Evolutionary conservation across 2,797 vertebrate species (phyloP), one percentile per base, ranked within the genome.

Genomic region (Lemur catta): DNA sequence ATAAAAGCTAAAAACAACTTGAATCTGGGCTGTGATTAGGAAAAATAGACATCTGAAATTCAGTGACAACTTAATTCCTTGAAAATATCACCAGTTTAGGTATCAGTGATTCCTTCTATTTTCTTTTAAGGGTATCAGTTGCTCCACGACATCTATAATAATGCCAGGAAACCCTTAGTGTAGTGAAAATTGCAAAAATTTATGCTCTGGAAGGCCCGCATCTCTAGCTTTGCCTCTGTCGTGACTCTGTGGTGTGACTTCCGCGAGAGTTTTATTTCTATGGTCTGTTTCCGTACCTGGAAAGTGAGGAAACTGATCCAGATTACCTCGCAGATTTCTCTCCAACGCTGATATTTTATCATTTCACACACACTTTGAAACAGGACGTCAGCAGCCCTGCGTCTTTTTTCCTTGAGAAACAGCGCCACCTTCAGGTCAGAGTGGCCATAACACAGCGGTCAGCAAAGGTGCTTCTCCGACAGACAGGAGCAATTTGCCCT

Each of bases 351-450:
- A 22, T 0, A 4, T 1, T 69, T 33, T 3, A 0, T 22, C 30
- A 30, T 6, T 48, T 43, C 63, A 57, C 22, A 6, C 1, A 1
- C 7, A 2, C 35, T 61, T 52, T 1, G 22, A 80, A 84, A 89
- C 1, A 6, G 10, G 14, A 30, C 0, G 6, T 1, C 12, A 0
- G n/a, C 35, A 1, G 9, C 2, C n/a, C 17, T 30, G 7, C 0
- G 2, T 0, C 10, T 11, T 30, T 92, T 94, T 98, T 97, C 82
- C 97, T 98, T 89, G 97, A 92, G 98, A 98, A 98, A 98, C 76
- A 98, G 98, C 97, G 97, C 97, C 98, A 97, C 98, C 98, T 98
- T 96, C 97, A 93, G 98, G 98, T 95, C 82, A 89, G 38, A 79
- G 67, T 22, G 96, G 92, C 91, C 76, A 94, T 41, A 93, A 88